Evolutionary conservation across 2,888 invertebrate species (phyloP).

Genomic region (Mesochorus sp.): DNA sequence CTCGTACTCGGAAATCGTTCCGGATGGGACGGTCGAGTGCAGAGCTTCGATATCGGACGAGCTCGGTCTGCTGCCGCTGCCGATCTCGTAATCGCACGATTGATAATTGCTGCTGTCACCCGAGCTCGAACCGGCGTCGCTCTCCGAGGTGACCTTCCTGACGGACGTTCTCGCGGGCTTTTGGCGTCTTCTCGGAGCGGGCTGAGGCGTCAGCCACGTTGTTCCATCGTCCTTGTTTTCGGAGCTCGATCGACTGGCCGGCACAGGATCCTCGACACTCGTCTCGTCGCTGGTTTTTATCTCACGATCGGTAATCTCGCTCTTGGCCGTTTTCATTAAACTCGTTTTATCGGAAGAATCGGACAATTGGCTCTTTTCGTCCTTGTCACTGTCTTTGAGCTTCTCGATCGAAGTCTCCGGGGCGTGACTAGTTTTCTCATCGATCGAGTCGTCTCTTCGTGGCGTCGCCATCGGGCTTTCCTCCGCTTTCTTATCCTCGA

Average conservation of each 20-base stretch:
- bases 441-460: conserved; percentile 63
- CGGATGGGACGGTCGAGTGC: conserved; percentile 84
- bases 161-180: conserved; percentile 77
- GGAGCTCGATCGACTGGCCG: conserved; percentile 77
- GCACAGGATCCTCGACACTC: conserved; percentile 65
- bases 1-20: conserved; percentile 93
- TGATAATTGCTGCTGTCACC: conserved; percentile 93
- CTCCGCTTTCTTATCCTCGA: conserved; percentile 61
- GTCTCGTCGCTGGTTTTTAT: conserved; percentile 56
- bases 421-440: too few species aligned
- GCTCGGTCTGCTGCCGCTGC: conserved; percentile 88
- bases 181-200: conserved; percentile 79
- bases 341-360: conserved; percentile 67
- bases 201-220: conserved; percentile 72
- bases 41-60: conserved; percentile 95
- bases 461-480: conserved; percentile 71
- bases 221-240: conserved; percentile 69
- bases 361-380: conserved; percentile 67
- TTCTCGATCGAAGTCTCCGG: background rate
- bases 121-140: conserved; percentile 92
- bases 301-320: conserved; percentile 60
- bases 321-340: conserved; percentile 58
- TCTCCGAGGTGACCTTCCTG: conserved; percentile 88
- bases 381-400: conserved; percentile 41
- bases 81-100: conserved; percentile 91